Conservation (phyloP, 2,113 vertebrate species). For the Datnioides undecimradiatus region DNA sequence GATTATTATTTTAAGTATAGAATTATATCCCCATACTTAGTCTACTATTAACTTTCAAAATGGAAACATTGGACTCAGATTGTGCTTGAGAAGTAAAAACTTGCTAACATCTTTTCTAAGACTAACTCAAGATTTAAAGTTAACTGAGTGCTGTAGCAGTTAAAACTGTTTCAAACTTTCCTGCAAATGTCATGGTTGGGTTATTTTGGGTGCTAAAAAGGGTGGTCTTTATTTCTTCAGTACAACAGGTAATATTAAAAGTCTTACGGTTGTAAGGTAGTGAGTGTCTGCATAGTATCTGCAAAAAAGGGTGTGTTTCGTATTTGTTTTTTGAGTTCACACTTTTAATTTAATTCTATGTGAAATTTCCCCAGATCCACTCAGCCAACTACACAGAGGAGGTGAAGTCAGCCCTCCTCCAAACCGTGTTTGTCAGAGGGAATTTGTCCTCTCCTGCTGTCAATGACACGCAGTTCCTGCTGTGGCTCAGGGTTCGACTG, state of each 20-base stretch:
- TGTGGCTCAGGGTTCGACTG: constrained; percentile 71
- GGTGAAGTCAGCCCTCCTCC: constrained; percentile 72
- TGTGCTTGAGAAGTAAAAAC: too few species aligned
- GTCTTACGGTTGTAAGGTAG: too few species aligned
- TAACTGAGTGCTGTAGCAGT: not conserved
- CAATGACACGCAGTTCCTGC: constrained; percentile 60
- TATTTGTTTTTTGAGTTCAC: not conserved
- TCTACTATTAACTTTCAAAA: not conserved
- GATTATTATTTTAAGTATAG: not conserved
- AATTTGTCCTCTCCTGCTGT: constrained; percentile 61
- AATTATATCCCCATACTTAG: too few species aligned
- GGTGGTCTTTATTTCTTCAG: too few species aligned
- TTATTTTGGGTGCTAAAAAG: too few species aligned
- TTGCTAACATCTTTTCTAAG: not conserved
- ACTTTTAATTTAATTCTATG: not conserved
- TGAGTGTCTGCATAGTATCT: too few species aligned
- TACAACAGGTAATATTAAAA: too few species aligned
- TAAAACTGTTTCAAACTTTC: too few species aligned
- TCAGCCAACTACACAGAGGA: constrained; percentile 62
- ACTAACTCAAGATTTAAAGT: not conserved
- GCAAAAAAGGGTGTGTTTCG: too few species aligned
- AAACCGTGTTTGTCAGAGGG: constrained; percentile 55
- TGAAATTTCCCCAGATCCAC: constrained; percentile 29
- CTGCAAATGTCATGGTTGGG: too few species aligned
- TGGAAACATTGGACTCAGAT: too few species aligned